phyloP scores from a whole-genome alignment of 1,140 invertebrate species.

The Calliopsis andreniformis region DNA sequence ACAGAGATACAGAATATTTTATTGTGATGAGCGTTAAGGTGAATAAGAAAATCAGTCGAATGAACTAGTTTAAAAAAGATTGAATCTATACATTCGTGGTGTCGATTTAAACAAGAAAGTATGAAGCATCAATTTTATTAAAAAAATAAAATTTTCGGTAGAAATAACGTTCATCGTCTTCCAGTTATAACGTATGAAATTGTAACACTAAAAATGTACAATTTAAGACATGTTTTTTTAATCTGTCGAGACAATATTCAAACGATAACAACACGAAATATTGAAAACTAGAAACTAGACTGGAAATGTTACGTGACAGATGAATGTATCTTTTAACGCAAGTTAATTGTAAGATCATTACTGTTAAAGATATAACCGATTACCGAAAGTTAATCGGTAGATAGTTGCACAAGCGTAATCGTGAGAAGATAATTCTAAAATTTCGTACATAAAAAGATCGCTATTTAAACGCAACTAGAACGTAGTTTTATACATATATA shows the following conservation, averaged over 20 bases:
- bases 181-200: conserved; percentile 36
- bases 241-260: conserved; percentile 73
- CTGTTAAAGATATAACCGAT: conserved; percentile 19
- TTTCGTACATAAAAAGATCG: conserved; percentile 61
- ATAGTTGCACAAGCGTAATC: conserved; percentile 46
- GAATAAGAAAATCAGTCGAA: neutral
- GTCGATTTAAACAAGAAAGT: conserved; percentile 53
- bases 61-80: conserved; percentile 25
- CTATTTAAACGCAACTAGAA: conserved; percentile 70
- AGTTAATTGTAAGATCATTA: conserved; percentile 7
- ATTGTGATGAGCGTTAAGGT: conserved; percentile 61
- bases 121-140: conserved; percentile 74
- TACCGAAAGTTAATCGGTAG: conserved; percentile 53
- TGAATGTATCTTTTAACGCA: conserved; percentile 13
- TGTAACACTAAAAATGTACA: neutral
- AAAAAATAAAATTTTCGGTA: conserved; percentile 67
- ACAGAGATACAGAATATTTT: conserved; percentile 66
- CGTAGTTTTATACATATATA: conserved; percentile 77
- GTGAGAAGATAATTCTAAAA: conserved; percentile 47
- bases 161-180: conserved; percentile 44
- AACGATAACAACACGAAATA: too few species aligned
- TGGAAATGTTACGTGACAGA: too few species aligned
- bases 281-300: too few species aligned
- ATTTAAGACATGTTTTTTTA: conserved; percentile 48
- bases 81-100: conserved; percentile 28